Percentiles rank a stretch among this genome's conserved stretches.
These are phyloP conservation scores for Chlorodrepanis virens DNA, from an alignment of 2,113 vertebrate species.

Conservation along the genomic window DNA sequence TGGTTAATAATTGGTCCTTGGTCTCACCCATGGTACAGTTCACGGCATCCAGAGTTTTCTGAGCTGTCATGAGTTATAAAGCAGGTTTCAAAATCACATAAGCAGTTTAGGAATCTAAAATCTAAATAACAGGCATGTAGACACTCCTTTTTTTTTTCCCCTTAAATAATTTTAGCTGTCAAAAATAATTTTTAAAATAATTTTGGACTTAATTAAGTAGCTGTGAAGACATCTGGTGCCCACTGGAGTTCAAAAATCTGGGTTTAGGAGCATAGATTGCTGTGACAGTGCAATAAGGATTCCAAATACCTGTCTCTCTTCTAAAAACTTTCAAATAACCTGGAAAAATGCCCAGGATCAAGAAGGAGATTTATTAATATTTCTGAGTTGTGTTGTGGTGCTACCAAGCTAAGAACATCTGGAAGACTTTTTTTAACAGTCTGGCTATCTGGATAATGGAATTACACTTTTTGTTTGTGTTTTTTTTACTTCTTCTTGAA, in stretches of 20 bases:
- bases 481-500: not conserved
- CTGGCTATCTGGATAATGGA: not conserved
- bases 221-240: not conserved
- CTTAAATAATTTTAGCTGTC: not conserved
- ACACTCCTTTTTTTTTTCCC: rapidly evolving
- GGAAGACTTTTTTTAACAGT: not conserved
- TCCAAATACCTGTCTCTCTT: not conserved
- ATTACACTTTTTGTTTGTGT: not conserved
- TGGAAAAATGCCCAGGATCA: not conserved
- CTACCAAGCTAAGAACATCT: not conserved
- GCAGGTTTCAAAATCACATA: not conserved
- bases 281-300: not conserved
- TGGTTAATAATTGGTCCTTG: not conserved
- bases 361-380: not conserved
- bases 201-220: not conserved
- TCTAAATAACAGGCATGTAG: not conserved
- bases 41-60: not conserved
- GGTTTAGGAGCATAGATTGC: not conserved
- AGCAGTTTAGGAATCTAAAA: not conserved
- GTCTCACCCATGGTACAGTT: not conserved
- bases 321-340: not conserved
- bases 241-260: not conserved
- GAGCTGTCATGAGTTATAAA: not conserved
- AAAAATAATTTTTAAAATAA: not conserved
- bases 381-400: not conserved